phyloP scores from a whole-genome alignment of 2,113 vertebrate species.

The Lanius ludovicianus region DNA sequence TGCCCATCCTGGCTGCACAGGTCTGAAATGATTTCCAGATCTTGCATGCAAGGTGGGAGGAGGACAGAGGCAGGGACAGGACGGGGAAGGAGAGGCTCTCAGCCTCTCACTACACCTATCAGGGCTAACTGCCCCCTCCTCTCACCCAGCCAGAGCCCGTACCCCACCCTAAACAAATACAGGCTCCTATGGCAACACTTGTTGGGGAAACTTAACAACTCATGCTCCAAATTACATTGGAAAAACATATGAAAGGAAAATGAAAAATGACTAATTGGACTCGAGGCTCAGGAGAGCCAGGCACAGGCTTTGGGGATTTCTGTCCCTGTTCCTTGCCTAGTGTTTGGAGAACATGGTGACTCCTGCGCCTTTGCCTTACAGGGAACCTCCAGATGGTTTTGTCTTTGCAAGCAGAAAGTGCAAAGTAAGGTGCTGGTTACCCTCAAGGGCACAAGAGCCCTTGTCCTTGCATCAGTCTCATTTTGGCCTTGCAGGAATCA shows the following conservation, averaged over 20 bases:
- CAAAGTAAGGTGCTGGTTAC: neutral
- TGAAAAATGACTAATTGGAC: constrained; percentile 65
- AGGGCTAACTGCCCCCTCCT: constrained; percentile 64
- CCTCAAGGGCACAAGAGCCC: neutral
- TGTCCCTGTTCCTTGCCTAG: neutral
- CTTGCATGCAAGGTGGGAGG: constrained; percentile 4
- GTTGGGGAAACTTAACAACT: constrained; percentile 66
- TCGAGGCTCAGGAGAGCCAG: constrained; percentile 13
- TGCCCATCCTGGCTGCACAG: constrained; percentile 9
- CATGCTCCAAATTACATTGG: constrained; percentile 61
- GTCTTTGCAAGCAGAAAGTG: neutral
- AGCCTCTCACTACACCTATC: constrained; percentile 60
- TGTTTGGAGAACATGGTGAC: neutral
- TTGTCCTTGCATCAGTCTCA: neutral
- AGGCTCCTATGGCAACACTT: constrained; percentile 71
- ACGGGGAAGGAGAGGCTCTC: neutral
- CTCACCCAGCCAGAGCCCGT: neutral
- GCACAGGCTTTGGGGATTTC: neutral
- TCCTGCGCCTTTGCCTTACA: neutral
- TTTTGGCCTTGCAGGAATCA: neutral
- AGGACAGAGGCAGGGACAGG: constrained; percentile 17
- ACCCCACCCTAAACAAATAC: constrained; percentile 77
- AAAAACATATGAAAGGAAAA: constrained; percentile 63
- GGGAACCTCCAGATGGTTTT: neutral
- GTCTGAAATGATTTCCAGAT: constrained; percentile 57